Evolutionary conservation across 2,888 invertebrate species (phyloP).

Genomic region (Cephus rjabovi): DNA sequence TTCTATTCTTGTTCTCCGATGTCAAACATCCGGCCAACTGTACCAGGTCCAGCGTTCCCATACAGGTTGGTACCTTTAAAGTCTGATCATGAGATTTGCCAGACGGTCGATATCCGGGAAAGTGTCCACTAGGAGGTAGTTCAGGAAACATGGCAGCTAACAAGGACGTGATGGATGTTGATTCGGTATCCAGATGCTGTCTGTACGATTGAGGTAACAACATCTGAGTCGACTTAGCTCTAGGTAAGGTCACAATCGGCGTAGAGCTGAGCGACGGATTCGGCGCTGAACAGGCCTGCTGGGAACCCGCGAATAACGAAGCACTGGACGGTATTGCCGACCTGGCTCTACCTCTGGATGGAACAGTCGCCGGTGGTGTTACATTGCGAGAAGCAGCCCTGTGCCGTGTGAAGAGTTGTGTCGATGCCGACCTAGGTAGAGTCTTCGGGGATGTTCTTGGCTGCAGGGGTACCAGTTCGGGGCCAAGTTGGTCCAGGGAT

Average conservation of each 20-base stretch:
- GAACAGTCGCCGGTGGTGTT: constrained; percentile 56
- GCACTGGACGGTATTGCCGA: constrained; percentile 49
- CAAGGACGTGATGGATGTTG: constrained; percentile 58
- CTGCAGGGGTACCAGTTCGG: constrained; percentile 59
- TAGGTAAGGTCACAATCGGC: constrained; percentile 57
- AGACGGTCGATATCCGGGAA: constrained; percentile 56
- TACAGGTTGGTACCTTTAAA: constrained; percentile 47
- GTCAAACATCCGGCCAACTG: constrained; percentile 50
- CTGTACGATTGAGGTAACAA: constrained; percentile 49
- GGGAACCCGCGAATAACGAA: constrained; percentile 51
- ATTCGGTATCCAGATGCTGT: constrained; percentile 38
- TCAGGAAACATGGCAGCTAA: constrained; percentile 64
- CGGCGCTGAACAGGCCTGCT: constrained; percentile 63
- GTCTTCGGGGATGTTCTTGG: constrained; percentile 58
- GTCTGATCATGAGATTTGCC: constrained; percentile 42
- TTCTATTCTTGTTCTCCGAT: constrained; percentile 36
- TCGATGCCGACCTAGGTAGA: constrained; percentile 65
- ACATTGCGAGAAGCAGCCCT: constrained; percentile 37
- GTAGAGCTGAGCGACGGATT: constrained; percentile 61
- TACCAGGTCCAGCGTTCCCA: constrained; percentile 48
- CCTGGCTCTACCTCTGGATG: constrained; percentile 49
- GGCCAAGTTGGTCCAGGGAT: constrained; percentile 82
- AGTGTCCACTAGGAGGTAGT: constrained; percentile 48
- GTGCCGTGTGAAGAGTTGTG: constrained; percentile 63
- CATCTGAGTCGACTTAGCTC: constrained; percentile 64